Evolutionary conservation across 2,113 vertebrate species (phyloP), one percentile per base, ranked within the genome.

Genomic region (Elaphurus davidianus): DNA sequence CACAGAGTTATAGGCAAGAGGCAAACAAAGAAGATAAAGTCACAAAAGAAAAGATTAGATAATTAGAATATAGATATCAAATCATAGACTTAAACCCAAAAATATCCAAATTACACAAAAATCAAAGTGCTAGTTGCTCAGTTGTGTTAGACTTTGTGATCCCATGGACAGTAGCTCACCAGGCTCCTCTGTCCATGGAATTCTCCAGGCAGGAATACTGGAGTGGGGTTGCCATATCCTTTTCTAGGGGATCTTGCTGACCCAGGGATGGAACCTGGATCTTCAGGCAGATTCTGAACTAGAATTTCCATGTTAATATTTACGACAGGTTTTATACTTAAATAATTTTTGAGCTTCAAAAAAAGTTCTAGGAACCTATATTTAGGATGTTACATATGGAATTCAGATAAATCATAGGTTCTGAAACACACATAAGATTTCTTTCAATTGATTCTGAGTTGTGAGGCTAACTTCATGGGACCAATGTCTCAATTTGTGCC

Each of bases 381-480:
- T 62, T 84, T 89, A 67, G 52, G 21, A 47, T 21, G 21, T 23
- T 88, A 10, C 1, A 6, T n/a, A 50, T 59, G 16, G n/a, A 54
- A 81, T 54, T 97, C n/a, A 97, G 88, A 87, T 87, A 92, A 85
- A 95, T 64, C 52, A 81, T 21, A 7, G 16, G 10, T 94, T 90
- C 28, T 62, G 62, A 92, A 45, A 4, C 43, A 47, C 4, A 47
- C 4, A 7, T 60, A 19, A 33, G 9, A 78, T 84, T 82, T 85
- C n/a, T 85, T 85, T 59, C 45, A 25, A 27, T 27, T n/a, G 55
- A 87, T 92, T 95, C 15, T 60, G 57, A n/a, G 21, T 84, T 33
- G 21, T 87, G 45, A 92, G 30, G 57, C 5, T 60, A 87, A 23
- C 36, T 94, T 92, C n/a, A 25, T 36, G 28, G 45, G 30, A 85